Evolutionary conservation across 2,113 vertebrate species (phyloP).

Genomic region (Melanostigma gelatinosum): DNA sequence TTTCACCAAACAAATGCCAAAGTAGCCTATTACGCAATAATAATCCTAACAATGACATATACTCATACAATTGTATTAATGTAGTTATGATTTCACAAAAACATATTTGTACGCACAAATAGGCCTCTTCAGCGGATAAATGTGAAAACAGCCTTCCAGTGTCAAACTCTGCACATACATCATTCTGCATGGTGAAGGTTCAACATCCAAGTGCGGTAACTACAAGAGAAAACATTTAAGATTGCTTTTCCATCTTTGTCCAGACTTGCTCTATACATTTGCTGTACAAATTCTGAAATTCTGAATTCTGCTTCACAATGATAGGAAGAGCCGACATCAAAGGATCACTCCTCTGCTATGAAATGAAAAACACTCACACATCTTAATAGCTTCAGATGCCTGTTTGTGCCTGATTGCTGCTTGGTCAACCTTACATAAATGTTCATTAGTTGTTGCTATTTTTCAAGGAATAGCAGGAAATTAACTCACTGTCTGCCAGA

Average conservation of each 20-base stretch:
- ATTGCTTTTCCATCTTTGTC: not conserved
- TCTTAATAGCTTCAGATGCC: constrained; percentile 37
- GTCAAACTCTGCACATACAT: not conserved
- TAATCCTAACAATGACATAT: too few species aligned
- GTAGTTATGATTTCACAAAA: not conserved
- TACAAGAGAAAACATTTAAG: not conserved
- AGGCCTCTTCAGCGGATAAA: not conserved
- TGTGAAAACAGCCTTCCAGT: not conserved
- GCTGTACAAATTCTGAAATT: too few species aligned
- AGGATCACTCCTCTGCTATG: not conserved
- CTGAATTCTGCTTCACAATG: too few species aligned
- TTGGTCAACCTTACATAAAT: constrained; percentile 46
- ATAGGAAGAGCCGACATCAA: too few species aligned
- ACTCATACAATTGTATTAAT: not conserved
- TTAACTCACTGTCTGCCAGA: constrained; percentile 13
- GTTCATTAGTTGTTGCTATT: constrained; percentile 34
- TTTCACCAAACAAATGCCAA: not conserved
- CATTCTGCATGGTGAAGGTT: not conserved
- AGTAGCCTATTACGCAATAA: not conserved
- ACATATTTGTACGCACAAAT: too few species aligned
- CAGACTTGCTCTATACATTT: not conserved
- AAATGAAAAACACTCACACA: constrained; percentile 53
- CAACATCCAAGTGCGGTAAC: not conserved
- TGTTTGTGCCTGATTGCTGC: constrained; percentile 61
- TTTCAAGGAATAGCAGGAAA: constrained; percentile 20